Evolutionary conservation across 2,797 vertebrate species (phyloP).

Genomic region (Antennarius maculatus): DNA sequence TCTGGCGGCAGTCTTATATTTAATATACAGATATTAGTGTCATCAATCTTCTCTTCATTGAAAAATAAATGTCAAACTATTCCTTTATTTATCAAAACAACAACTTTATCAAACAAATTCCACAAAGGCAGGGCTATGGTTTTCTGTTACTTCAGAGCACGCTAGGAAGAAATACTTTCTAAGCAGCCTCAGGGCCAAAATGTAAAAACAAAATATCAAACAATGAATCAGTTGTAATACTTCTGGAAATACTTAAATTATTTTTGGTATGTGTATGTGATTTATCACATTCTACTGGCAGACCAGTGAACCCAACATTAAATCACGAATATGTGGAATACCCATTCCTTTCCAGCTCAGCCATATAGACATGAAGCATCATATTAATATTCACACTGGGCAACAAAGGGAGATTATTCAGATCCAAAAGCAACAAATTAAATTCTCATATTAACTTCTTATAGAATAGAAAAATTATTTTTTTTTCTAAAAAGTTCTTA

Average conservation of each 20-base stretch:
- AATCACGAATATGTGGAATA: slow-evolving; percentile 24
- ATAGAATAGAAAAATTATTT: too few relatives aligned
- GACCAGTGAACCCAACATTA: slow-evolving; percentile 9
- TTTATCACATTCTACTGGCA: slow-evolving; percentile 18
- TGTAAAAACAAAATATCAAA: slow-evolving; percentile 24
- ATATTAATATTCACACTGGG: slow-evolving; percentile 17
- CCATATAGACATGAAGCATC: slow-evolving; percentile 15
- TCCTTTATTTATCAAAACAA: neutral
- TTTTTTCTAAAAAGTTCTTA: too few relatives aligned
- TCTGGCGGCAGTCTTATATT: neutral
- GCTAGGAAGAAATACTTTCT: slow-evolving; percentile 11
- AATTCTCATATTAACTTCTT: too few relatives aligned
- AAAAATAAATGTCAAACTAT: neutral
- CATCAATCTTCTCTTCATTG: neutral
- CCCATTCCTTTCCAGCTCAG: slow-evolving; percentile 24
- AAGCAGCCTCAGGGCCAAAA: neutral
- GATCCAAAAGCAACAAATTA: too few relatives aligned
- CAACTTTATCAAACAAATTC: neutral
- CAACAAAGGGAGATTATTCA: too few relatives aligned
- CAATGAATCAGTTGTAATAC: slow-evolving; percentile 12
- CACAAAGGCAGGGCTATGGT: too few relatives aligned
- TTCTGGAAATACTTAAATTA: slow-evolving; percentile 1
- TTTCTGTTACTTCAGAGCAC: too few relatives aligned
- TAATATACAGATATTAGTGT: neutral
- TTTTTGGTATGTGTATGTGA: neutral